Evolutionary conservation across 2,113 vertebrate species (phyloP), one percentile per base, ranked within the genome.

Genomic region (Rhagologus leucostigma): DNA sequence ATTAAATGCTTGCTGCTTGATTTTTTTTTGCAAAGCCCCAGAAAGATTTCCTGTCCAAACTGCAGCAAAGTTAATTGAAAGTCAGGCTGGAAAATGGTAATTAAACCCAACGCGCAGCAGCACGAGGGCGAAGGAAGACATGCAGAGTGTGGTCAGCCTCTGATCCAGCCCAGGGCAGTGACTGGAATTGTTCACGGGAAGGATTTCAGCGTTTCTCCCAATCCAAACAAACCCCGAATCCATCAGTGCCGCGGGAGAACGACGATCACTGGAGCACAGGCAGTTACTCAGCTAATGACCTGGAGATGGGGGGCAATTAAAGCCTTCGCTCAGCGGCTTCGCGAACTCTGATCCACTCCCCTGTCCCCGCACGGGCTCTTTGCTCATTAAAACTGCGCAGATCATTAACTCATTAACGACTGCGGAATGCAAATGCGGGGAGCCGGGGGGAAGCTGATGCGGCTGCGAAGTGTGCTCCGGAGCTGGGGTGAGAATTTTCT

Each of bases 351-450:
- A 39, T 68, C 41, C 67, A 11, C 68, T 47, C 56, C 74, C 63
- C 74, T 69, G 15, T 62, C 52, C 70, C 92, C 93, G 50, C 75
- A 89, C 55, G 95, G 96, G 69, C 71, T 92, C 93, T 90, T 46
- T 84, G 22, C 26, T 97, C 96, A 96, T 98, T 98, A 96, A 96
- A 87, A 70, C 44, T 13, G n/a, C 71, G 22, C 79, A 90, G 68
- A 22, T 68, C 89, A 79, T 96, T 97, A 96, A 93, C 64, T 91
- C 94, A 94, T 97, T 96, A 97, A 96, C 96, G 96, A 87, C 93
- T 21, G 69, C 55, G 37, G 42, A 76, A 70, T 67, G 55, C 63
- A 84, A 84, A 94, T 49, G 56, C 27, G 59, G 35, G 37, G 26
- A 15, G 21, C 50, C 46, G n/a, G 39, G 75, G 75, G 44, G 46